phyloP scores from a whole-genome alignment of 2,888 invertebrate species.

The Epistrophe eligans region DNA sequence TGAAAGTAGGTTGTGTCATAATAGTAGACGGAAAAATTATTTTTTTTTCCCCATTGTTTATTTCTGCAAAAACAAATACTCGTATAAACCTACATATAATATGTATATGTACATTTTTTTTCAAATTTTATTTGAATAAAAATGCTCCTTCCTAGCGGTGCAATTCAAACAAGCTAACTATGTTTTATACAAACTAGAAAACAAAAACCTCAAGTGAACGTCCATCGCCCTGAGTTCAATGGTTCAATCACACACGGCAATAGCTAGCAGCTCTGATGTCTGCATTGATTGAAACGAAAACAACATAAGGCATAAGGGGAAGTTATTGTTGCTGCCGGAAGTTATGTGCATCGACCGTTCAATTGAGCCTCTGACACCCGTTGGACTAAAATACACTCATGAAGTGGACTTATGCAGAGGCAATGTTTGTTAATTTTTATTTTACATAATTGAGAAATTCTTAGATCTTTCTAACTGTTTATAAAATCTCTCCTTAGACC shows the following conservation, averaged over 20 bases:
- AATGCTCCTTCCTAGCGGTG: slow-evolving; percentile 17
- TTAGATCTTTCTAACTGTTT: neutral
- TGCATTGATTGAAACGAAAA: slow-evolving; percentile 62
- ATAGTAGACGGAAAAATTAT: neutral
- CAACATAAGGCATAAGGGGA: slow-evolving; percentile 58
- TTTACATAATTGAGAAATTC: neutral
- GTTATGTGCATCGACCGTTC: slow-evolving; percentile 74
- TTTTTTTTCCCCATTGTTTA: slow-evolving; percentile 4
- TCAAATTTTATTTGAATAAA: slow-evolving; percentile 18
- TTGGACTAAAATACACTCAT: slow-evolving; percentile 10
- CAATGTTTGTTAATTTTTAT: neutral
- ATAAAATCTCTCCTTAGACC: neutral
- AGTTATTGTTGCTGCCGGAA: slow-evolving; percentile 64
- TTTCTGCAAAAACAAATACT: slow-evolving; percentile 12
- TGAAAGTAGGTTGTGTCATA: slow-evolving; percentile 34
- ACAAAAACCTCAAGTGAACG: slow-evolving; percentile 1
- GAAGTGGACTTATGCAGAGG: neutral
- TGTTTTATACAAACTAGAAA: slow-evolving; percentile 5
- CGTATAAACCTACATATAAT: neutral
- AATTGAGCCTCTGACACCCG: slow-evolving; percentile 35
- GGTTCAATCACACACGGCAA: slow-evolving; percentile 58
- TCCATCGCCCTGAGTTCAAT: slow-evolving; percentile 36
- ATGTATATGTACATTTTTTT: no score
- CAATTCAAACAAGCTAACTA: slow-evolving; percentile 4
- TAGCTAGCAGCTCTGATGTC: slow-evolving; percentile 26